Base-by-base conservation (phyloP, 2,888 invertebrate genomes). In the Drosophila niveifrons region DNA sequence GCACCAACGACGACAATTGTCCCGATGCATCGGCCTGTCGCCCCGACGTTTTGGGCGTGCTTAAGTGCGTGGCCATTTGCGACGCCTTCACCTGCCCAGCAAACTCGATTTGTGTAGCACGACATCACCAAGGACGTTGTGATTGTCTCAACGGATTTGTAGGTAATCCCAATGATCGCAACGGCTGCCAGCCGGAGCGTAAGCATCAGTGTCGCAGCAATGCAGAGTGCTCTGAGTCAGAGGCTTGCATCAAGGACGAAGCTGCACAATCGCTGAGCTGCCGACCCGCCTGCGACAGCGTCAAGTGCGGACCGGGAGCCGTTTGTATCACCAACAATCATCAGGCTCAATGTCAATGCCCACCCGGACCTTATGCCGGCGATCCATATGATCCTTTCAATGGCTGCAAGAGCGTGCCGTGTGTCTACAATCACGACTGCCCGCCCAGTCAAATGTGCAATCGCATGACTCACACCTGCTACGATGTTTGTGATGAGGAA, bases 251-350 rank as follows among this genome's bases (percentile, higher is more conserved):
- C 87, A 93, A 93, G 80, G 93, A 94, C 48, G 94, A 93, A 3
- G 80, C 91, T 1, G 93, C 93, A 8, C 95, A 95, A 48, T 90
- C 93, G 1, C 93, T 95, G 29, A 94, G 95, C 85, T 98, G 98
- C 90, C 93, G 95, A 76, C 94, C 96, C 1, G 97, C 97, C 44
- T 98, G 98, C 90, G 95, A 96, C 75, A 94, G 94, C 44, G 92
- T 96, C 0, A 93, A 94, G 50, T 98, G 98, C 91, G 98, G 98
- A 1, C 96, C 97, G 0, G 95, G 96, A 75, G 97, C 98, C 7
- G 94, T 98, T 15, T 98, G 98, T 90, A 94, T 97, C 8, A 96
- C 97, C 2, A 97, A 97, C 86, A 98, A 98, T 89, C 98, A 98
- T 91, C 96, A 96, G 11, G 96, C 97, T 0, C 96, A 96, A 91